phyloP scores from a whole-genome alignment of 2,113 vertebrate species.

The Sminthopsis crassicaudata region DNA sequence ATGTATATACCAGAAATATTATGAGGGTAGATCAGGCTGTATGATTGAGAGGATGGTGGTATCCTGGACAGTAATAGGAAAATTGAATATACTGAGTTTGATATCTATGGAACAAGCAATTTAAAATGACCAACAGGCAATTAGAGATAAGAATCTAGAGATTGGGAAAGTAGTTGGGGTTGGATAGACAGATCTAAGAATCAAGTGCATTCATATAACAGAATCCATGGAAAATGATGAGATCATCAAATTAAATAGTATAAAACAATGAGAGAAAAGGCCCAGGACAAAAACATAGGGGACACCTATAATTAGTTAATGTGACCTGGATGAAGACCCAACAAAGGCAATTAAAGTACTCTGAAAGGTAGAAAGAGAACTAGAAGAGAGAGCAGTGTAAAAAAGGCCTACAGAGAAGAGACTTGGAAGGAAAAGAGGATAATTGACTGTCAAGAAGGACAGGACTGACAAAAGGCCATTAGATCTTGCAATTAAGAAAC shows the following conservation, averaged over 20 bases:
- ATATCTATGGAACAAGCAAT: background rate
- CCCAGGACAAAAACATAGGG: background rate
- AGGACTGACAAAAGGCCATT: background rate
- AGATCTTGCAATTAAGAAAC: background rate
- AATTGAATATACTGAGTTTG: background rate
- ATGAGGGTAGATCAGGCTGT: background rate
- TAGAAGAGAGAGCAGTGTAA: background rate
- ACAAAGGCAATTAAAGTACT: background rate
- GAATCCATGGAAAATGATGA: background rate
- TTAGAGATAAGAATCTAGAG: background rate
- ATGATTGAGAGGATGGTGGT: background rate
- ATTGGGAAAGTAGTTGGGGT: background rate
- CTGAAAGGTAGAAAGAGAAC: background rate
- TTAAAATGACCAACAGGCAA: background rate
- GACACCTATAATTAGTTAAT: background rate
- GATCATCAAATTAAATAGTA: background rate
- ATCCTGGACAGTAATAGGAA: background rate
- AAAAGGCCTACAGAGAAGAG: background rate
- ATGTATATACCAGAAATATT: background rate
- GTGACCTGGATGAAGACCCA: background rate
- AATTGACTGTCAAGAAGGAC: background rate
- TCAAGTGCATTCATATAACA: background rate
- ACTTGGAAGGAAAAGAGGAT: background rate
- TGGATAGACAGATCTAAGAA: background rate
- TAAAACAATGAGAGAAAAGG: background rate